Base-by-base conservation (phyloP, 2,113 vertebrate species). In the Hymenochirus boettgeri region DNA sequence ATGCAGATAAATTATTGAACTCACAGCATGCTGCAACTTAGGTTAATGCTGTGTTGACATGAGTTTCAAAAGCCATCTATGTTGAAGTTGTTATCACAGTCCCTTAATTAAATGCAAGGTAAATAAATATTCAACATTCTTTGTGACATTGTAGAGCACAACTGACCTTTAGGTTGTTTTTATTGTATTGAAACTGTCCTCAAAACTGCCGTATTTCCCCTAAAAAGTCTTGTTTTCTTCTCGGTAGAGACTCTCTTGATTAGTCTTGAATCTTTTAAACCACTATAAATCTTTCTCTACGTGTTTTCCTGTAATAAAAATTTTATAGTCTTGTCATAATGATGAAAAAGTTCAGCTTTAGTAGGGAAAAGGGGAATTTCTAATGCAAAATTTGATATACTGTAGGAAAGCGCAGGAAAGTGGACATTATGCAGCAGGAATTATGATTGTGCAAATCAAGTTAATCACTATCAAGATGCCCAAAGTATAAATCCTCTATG, bases 321-420 rank as follows among this genome's bases (percentile, higher is more conserved):
- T 69, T 67, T 69, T 69, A 69, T 69, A 45, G 56, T 45, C 37
- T 35, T 69, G 65, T 69, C 65, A 69, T 69, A 60, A 53, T 45
- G 65, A 69, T 69, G 47, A 60, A 69, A 57, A 69, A 59, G 48
- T 60, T 18, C 45, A 31, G 48, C 33, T 69, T 67, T 60, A 60
- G 65, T 47, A 69, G 65, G 54, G 57, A 69, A 60, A 69, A 35
- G 27, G 57, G 47, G 31, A 60, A 69, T 69, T 60, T 60, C 47
- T 59, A 69, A 69, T 69, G 65, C 57, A 69, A 31, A 60, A 29
- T 48, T 25, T 69, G 65, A 69, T 69, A 58, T 67, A 67, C 46
- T 42, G 55, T 60, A 24, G 24, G 47, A 5, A 29, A 33, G 64
- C 62, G 13, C 21, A 35, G 45, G 29, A 50, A 35, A 50, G 63